Evolutionary conservation across 2,888 invertebrate species (phyloP).

Genomic region (Leptinotarsa haldemani): DNA sequence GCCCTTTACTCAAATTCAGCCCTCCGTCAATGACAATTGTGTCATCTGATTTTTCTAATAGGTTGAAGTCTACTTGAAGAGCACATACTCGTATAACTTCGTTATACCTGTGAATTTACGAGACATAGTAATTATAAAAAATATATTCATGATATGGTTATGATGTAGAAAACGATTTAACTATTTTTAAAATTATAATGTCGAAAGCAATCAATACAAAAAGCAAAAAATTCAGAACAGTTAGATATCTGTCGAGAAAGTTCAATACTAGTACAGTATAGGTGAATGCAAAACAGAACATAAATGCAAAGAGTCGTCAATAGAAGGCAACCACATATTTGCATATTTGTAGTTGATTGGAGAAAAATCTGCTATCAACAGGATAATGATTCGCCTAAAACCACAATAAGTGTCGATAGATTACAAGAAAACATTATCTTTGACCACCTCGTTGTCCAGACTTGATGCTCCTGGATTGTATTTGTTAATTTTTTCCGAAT

Average conservation of each 20-base stretch:
- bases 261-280: no score
- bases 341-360: no score
- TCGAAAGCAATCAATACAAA: no score
- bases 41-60: slow-evolving; percentile 81
- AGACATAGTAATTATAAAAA: background rate
- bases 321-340: no score
- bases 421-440: background rate
- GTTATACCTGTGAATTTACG: slow-evolving; percentile 42
- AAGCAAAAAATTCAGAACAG: no score
- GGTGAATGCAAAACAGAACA: no score
- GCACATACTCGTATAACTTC: slow-evolving; percentile 73
- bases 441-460: background rate
- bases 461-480: background rate
- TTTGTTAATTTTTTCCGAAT: background rate
- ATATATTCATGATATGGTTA: background rate
- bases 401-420: background rate
- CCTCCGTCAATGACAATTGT: slow-evolving; percentile 84
- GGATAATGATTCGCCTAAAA: no score
- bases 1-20: slow-evolving; percentile 80
- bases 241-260: no score
- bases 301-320: no score
- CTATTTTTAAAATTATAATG: no score
- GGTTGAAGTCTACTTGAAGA: slow-evolving; percentile 76
- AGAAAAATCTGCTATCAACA: no score
- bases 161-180: no score